Base-by-base conservation (phyloP, 1,140 invertebrate species). In the Campoletis sonorensis region DNA sequence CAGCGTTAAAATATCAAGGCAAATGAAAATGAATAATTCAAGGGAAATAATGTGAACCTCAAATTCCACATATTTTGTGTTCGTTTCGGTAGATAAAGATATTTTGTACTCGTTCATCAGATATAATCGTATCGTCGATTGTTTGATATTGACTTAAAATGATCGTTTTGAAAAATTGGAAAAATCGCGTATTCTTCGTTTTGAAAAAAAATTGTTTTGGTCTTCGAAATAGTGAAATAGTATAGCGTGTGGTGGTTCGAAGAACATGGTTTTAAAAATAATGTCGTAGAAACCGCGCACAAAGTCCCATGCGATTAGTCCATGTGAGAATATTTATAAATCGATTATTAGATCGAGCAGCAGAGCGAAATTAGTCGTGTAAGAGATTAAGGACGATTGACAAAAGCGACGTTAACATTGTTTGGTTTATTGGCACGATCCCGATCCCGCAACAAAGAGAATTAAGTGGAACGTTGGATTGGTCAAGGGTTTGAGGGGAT, bases 241-340 rank as follows among this genome's bases (percentile, higher is more conserved):
- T 33, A 33, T 33, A 33, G 30, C n/a, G n/a, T 33, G 30, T 33
- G 3, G 30, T 33, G 3, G 30, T 33, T 33, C 7, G 30, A 33
- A 33, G 40, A 45, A 10, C 40, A 45, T 1, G 3, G 11, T 8
- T 45, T 1, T 11, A 58, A n/a, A 2, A 58, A 21, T n/a, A 58
- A 49, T 49, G 18, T 40, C 40, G 21, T 49, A 40, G 40, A 51
- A 51, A 45, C 37, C 71, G 33, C 30, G 40, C 68, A 11, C 15
- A 73, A 73, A 45, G 40, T 73, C 40, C 71, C 71, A 73, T 73
- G 71, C 71, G 21, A 49, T 73, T 73, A 73, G 71, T 73, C 40
- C 18, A 15, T n/a, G 33, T n/a, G 33, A 71, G 16, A 15, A 40
- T 27, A 18, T 27, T 71, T 71, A 18, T 71, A 33, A 18, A 13